Evolutionary conservation across 2,888 invertebrate genomes (phyloP), one percentile per base, ranked within the genome.

Genomic region (Fragum whitleyi): DNA sequence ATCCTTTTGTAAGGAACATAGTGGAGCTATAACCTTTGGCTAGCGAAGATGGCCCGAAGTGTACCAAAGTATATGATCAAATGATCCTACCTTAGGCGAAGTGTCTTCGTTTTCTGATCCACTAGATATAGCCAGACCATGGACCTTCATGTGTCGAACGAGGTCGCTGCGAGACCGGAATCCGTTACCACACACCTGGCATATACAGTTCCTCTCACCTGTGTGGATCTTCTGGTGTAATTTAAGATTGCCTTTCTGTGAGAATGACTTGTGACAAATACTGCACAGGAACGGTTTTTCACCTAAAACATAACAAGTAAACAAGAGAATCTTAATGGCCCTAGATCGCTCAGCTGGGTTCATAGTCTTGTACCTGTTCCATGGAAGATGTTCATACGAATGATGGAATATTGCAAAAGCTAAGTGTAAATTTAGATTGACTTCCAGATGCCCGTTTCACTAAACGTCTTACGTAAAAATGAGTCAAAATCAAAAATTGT

Each of bases 171-270:
- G 65, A 2, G 67, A 53, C n/a, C 77, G 51, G 65, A 72, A 77
- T n/a, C 73, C 67, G 23, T 67, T 47, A 6, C 62, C 61, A 29
- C 77, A 77, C 9, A 57, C 29, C 11, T 36, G 51, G 51, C 77
- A 77, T 11, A 57, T 7, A 57, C 73, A 73, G 36, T 76, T 70
- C 1, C 62, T 26, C 32, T 76, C 76, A 16, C 74, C 79, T 0
- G 74, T 55, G 39, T 79, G 79, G 16, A 79, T 79, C 55, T 79
- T 79, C 79, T 79, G 74, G 71, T 80, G 80, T 7, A 80, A 29
- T 47, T 80, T 80, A 21, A 80, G 36, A 57, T 80, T 80, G 14
- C 80, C 80, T 69, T 80, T 80, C 69, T 80, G 80, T 2, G 80
- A 80, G 32, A 80, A 80, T 14, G 59, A 59, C 28, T 80, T 80